A percentile compares a stretch with the other conserved stretches of the same genome.
phyloP scores from a whole-genome alignment of 2,888 invertebrate species.

The Hemaris fuciformis region DNA sequence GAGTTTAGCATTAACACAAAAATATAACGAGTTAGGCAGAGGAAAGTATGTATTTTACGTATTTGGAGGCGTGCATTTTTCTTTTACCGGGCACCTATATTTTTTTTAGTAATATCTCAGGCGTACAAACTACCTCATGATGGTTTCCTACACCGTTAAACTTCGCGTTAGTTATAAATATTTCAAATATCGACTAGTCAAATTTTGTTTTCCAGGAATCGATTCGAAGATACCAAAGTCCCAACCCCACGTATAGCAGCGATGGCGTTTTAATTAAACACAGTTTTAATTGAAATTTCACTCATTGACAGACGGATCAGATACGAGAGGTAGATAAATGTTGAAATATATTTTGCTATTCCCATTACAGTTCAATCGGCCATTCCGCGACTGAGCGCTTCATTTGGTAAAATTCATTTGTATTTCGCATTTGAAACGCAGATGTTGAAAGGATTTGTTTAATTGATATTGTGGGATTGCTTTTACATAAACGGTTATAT shows the following conservation, averaged over 20 bases:
- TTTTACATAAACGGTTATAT: neutral
- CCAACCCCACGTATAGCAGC: neutral
- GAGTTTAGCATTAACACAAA: neutral
- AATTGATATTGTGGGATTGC: conserved; percentile 26
- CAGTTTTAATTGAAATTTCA: conserved; percentile 13
- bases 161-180: too few species aligned
- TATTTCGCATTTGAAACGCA: conserved; percentile 25
- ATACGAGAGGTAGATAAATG: conserved; percentile 23
- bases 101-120: too few species aligned
- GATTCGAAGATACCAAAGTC: too few species aligned
- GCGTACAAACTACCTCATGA: too few species aligned
- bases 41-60: too few species aligned
- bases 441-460: conserved; percentile 23
- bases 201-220: too few species aligned
- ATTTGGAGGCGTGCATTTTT: too few species aligned
- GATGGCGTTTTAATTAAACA: conserved; percentile 5
- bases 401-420: conserved; percentile 46
- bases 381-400: conserved; percentile 32
- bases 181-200: too few species aligned
- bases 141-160: too few species aligned
- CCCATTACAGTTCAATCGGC: conserved; percentile 20
- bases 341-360: conserved; percentile 29
- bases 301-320: conserved; percentile 28
- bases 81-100: too few species aligned
- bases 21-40: too few species aligned